Evolutionary conservation across 1,140 invertebrate genomes (phyloP).

Genomic region (Asbolus verrucosus): DNA sequence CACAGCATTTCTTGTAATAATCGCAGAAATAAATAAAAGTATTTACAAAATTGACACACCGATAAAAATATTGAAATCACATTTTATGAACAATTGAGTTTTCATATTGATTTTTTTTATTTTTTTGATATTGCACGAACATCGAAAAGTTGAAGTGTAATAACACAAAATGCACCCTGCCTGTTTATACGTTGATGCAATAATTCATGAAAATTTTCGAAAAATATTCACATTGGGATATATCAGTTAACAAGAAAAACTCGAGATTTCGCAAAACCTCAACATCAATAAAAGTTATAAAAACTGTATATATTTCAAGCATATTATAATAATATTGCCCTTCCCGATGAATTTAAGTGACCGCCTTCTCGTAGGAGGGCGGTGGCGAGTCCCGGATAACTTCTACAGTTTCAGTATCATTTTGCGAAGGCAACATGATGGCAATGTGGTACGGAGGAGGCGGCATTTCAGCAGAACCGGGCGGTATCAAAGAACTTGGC

Average conservation of each 20-base stretch:
- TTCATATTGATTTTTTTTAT: neutral
- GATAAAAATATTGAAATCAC: conserved; percentile 14
- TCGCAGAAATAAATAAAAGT: neutral
- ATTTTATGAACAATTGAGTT: conserved; percentile 1
- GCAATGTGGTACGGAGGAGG: conserved; percentile 78
- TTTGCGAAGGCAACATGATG: conserved; percentile 70
- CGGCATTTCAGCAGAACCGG: conserved; percentile 52
- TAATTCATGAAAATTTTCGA: conserved; percentile 1
- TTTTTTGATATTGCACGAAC: neutral
- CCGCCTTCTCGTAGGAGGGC: conserved; percentile 75
- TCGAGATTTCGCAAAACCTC: neutral
- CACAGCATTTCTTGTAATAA: no score
- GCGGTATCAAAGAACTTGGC: conserved; percentile 41
- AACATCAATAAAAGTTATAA: conserved; percentile 1
- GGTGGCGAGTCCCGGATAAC: conserved; percentile 70
- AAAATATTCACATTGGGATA: neutral
- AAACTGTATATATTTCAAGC: neutral
- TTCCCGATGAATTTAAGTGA: conserved; percentile 67
- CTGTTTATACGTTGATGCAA: neutral
- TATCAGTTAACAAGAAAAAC: neutral
- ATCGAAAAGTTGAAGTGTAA: neutral
- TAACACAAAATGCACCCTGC: neutral
- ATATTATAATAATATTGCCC: neutral
- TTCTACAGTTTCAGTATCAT: conserved; percentile 61
- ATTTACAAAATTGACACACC: conserved; percentile 19